A percentile compares a stretch with the other conserved stretches of the same genome.
Evolutionary conservation across 2,797 vertebrate species (phyloP).

Genomic region (Pteronotus mesoamericanus): DNA sequence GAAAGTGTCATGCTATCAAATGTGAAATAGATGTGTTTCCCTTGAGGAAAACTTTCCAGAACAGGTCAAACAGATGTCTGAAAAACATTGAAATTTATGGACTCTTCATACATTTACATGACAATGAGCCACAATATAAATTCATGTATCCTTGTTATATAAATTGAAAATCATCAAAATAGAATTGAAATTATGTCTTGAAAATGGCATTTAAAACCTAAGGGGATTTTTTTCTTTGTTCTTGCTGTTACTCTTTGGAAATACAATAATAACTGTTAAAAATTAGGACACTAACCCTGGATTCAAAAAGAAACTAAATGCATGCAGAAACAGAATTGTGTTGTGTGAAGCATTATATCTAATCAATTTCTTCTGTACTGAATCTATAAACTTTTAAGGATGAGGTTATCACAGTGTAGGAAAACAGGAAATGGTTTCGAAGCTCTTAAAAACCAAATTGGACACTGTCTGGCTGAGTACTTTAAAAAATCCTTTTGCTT

Average conservation of each 20-base stretch:
- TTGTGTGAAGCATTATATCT: not conserved
- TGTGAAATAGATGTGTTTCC: conserved; percentile 46
- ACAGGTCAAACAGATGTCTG: conserved; percentile 54
- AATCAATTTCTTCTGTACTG: not conserved
- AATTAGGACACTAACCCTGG: not conserved
- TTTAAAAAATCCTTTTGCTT: not conserved
- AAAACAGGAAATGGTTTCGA: not conserved
- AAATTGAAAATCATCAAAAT: conserved; percentile 23
- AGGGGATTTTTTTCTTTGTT: not conserved
- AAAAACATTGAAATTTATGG: conserved; percentile 53
- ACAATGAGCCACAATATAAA: conserved; percentile 43
- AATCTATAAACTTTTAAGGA: not conserved
- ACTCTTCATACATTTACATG: conserved; percentile 62
- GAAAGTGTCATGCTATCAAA: conserved; percentile 55
- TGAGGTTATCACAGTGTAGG: not conserved
- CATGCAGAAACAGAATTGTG: not conserved
- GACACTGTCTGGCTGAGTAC: not conserved
- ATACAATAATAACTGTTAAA: conserved; percentile 1
- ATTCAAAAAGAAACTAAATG: not conserved
- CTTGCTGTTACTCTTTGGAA: not conserved
- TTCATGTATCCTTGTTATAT: conserved; percentile 32
- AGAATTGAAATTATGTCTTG: not conserved
- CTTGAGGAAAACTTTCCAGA: conserved; percentile 35
- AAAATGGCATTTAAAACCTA: not conserved
- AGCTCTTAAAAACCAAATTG: not conserved